phyloP scores from a whole-genome alignment of 2,888 invertebrate genomes.

The Lasioglossum malachurum region DNA sequence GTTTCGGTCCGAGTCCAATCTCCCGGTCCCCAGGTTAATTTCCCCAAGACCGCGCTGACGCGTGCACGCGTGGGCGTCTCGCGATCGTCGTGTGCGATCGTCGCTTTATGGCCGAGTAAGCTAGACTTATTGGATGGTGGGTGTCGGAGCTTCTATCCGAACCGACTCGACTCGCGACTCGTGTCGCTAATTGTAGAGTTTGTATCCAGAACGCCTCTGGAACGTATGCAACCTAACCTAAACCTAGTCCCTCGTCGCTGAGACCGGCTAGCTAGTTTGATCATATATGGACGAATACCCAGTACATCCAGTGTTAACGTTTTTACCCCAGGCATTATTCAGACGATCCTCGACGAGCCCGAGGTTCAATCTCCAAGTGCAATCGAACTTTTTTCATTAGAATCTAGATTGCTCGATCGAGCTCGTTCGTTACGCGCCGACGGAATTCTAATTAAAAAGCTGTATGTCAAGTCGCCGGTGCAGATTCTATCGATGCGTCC shows the following conservation, averaged over 20 bases:
- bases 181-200: neutral
- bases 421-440: neutral
- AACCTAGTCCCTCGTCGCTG: too few species aligned
- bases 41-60: conserved; percentile 12
- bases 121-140: conserved; percentile 34
- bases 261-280: too few species aligned
- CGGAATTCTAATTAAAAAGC: conserved; percentile 38
- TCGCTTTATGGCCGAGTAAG: conserved; percentile 11
- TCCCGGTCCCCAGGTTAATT: conserved; percentile 38
- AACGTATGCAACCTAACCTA: neutral
- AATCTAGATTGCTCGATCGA: neutral
- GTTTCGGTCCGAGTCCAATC: neutral
- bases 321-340: neutral
- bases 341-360: neutral
- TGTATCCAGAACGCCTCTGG: neutral
- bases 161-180: neutral
- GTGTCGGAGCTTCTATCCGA: conserved; percentile 11
- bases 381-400: conserved; percentile 16
- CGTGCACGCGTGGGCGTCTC: conserved; percentile 43
- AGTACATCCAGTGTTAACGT: neutral
- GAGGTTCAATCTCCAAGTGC: conserved; percentile 7
- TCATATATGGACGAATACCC: neutral
- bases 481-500: conserved; percentile 1
- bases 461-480: conserved; percentile 5
- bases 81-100: conserved; percentile 52